A percentile compares a stretch with the other conserved stretches of the same genome.
Evolutionary conservation across 2,113 vertebrate genomes (phyloP).

Genomic region (Eurypyga helias): DNA sequence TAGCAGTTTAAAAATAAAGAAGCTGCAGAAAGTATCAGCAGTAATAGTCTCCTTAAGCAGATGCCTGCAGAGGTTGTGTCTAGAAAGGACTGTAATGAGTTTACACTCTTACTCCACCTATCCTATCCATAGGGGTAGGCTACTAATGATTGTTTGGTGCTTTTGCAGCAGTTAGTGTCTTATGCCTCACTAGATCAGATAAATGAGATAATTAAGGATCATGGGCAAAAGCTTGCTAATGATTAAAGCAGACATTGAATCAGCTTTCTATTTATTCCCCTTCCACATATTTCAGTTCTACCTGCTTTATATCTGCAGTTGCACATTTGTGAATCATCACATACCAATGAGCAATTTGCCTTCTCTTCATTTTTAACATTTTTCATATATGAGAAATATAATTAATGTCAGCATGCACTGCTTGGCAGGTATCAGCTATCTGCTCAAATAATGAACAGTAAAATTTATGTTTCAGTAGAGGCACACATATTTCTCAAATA

Average conservation of each 20-base stretch:
- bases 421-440: not conserved
- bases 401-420: not conserved
- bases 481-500: not conserved
- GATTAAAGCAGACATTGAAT: conserved; percentile 28
- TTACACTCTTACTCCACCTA: not conserved
- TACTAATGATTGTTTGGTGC: conserved; percentile 12
- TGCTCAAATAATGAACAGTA: not conserved
- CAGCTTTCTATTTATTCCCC: not conserved
- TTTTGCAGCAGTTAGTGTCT: conserved; percentile 25
- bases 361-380: not conserved
- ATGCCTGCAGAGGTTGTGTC: not conserved
- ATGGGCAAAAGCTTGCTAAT: conserved; percentile 11
- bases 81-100: not conserved
- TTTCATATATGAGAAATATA: not conserved
- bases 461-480: not conserved
- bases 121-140: not conserved
- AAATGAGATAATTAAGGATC: conserved; percentile 64
- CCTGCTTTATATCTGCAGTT: not conserved
- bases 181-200: conserved; percentile 55
- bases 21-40: not conserved
- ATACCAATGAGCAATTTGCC: not conserved
- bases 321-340: not conserved
- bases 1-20: not conserved
- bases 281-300: not conserved
- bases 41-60: not conserved